Percentiles rank a stretch among this genome's conserved stretches.
Conservation (phyloP, 2,888 invertebrate genomes). For the Chorisops tibialis region DNA sequence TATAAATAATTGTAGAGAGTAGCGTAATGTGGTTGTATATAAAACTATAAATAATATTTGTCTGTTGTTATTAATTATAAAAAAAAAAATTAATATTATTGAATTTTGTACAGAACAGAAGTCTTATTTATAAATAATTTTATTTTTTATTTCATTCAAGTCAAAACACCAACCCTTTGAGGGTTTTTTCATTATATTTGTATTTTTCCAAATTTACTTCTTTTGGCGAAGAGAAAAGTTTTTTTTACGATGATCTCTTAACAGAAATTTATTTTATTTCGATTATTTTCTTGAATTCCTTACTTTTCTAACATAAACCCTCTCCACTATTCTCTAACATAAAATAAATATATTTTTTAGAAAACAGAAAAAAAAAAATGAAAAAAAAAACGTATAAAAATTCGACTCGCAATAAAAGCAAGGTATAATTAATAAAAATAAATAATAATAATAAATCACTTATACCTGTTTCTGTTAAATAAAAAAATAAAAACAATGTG, state of each 20-base stretch:
- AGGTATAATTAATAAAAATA: background rate
- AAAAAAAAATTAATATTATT: conserved; percentile 18
- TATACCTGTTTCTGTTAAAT: background rate
- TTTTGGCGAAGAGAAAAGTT: too few species aligned
- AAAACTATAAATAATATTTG: conserved; percentile 18
- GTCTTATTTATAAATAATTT: conserved; percentile 16
- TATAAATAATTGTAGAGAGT: conserved; percentile 18
- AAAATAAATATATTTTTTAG: conserved; percentile 9
- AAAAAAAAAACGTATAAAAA: conserved; percentile 8
- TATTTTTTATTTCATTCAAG: background rate
- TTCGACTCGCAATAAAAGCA: conserved; percentile 21
- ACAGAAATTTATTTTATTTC: too few species aligned
- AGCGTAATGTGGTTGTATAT: conserved; percentile 14
- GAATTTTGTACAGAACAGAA: conserved; percentile 22
- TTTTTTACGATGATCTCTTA: too few species aligned
- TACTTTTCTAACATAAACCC: too few species aligned
- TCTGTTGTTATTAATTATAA: conserved; percentile 26
- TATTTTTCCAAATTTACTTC: too few species aligned
- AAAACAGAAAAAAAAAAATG: conserved; percentile 3
- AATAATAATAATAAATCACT: background rate
- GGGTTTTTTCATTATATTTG: too few species aligned
- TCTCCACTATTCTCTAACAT: too few species aligned
- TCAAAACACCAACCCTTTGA: too few species aligned
- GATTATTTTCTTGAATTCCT: too few species aligned
- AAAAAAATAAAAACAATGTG: background rate